Evolutionary conservation across 1,140 invertebrate genomes (phyloP).

Genomic region (Carposina sasakii): DNA sequence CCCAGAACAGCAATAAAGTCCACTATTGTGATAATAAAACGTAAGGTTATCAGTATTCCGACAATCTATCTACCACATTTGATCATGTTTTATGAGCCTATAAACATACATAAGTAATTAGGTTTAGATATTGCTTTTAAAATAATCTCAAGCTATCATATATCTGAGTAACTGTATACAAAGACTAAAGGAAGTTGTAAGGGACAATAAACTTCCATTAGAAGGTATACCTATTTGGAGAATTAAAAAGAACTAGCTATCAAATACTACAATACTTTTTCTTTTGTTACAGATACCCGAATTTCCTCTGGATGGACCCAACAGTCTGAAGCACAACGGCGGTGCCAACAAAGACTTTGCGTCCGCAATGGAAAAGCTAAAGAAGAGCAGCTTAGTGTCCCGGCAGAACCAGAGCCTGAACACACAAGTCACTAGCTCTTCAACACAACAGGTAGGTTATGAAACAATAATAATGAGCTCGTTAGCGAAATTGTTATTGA

Average conservation of each 20-base stretch:
- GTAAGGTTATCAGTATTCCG: constrained; percentile 14
- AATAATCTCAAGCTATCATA: no score
- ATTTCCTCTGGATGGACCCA: constrained; percentile 60
- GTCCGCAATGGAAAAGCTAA: constrained; percentile 68
- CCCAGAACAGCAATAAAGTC: constrained; percentile 52
- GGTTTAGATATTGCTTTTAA: no score
- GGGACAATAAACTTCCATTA: no score
- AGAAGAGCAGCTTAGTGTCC: constrained; percentile 57
- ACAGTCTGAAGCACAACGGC: constrained; percentile 62
- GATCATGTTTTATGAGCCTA: no score
- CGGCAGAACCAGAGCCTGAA: constrained; percentile 61
- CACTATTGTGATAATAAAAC: constrained; percentile 21
- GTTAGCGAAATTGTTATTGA: no score
- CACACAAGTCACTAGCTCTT: constrained; percentile 69
- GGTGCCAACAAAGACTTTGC: constrained; percentile 66
- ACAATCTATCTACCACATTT: no score
- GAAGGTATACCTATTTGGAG: background rate
- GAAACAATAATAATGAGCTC: no score
- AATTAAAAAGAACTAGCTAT: no score
- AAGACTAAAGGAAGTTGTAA: no score
- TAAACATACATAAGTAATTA: no score
- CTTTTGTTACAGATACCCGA: constrained; percentile 56
- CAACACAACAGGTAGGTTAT: constrained; percentile 62
- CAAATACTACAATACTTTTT: no score
- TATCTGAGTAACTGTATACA: no score